Base-by-base conservation (phyloP, 2,888 invertebrate genomes). In the Phengaris alcon region DNA sequence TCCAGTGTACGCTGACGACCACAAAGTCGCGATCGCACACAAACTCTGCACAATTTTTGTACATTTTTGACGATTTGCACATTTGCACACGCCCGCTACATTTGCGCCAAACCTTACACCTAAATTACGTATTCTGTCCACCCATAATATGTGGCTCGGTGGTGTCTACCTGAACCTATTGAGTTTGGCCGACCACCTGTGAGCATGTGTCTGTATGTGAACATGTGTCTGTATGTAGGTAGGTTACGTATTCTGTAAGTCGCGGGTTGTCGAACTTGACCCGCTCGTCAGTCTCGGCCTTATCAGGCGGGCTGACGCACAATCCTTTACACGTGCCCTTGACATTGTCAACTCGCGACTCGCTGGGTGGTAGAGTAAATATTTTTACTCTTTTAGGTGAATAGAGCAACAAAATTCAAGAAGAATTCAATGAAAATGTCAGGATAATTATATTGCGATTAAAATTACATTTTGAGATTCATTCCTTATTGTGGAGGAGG, bases 221-320 rank as follows among this genome's bases (percentile, higher is more conserved):
- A n/a, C 15, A 3, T 6, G n/a, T 7, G 15, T 8, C 15, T 57
- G 15, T 15, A 57, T 35, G 35, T 35, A 35, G 3, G 35, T 35
- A 35, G 35, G 35, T 59, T 22, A 35, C 59, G 10, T 59, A 59
- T 59, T 59, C 59, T 35, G 64, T 9, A 52, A 52, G 52, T 15
- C 15, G 15, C 64, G 12, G 64, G 64, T 64, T 64, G 64, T 64
- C 64, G 44, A 64, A 64, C 64, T 64, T 64, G 64, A 64, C 64
- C 64, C 64, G 48, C 48, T 48, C 48, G 64, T 64, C 64, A 64
- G 64, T 35, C 35, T 10, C 35, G 9, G 22, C 64, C 64, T 64
- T 64, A 64, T 64, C 64, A 52, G 52, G 52, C 52, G 52, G 52
- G 10, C 64, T 64, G 64, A 64, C 64, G 44, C 64, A 44, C 35